Evolutionary conservation across 2,113 vertebrate species (phyloP), one percentile per base, ranked within the genome.

Genomic region (Maccullochella peelii): DNA sequence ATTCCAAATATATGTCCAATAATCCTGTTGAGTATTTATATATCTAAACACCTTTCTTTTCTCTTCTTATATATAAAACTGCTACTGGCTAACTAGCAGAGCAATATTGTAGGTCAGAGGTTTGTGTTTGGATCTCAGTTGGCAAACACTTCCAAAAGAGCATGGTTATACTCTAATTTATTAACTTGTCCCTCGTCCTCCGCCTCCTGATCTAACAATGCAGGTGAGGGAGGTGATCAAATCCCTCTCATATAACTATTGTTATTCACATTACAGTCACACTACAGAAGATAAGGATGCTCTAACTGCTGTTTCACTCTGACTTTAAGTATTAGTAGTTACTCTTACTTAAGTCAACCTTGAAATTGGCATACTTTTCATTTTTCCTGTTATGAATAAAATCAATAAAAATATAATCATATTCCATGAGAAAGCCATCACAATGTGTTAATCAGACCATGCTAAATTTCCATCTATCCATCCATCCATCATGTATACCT

Each of bases 401-500:
- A 61, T 59, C 54, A n/a, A 68, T 77, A 61, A 14, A 8, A 61
- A 36, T 75, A 44, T 66, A 80, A 83, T 44, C 25, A 36, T 80
- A 30, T 86, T 83, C 38, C 38, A 63, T 16, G 5, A 82, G 74
- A 84, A 81, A 78, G 16, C 63, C 50, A 65, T 66, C 47, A 36
- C 20, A 12, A 52, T 59, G 49, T 73, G 57, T 69, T 68, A 69
- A 80, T 63, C 83, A 20, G 72, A 59, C 73, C 18, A 59, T 1
- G 30, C n/a, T 62, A 42, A 72, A 82, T 77, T 80, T 86, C 76
- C 63, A 77, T 77, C 79, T 68, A 61, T 72, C 65, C 58, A 78
- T 72, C 65, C 59, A 70, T 72, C 58, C 59, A 61, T 82, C 62
- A 77, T 85, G 68, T 85, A 70, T 85, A 73, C 54, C 57, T 82